phyloP scores from a whole-genome alignment of 1,140 invertebrate species.

The Cydia splendana region DNA sequence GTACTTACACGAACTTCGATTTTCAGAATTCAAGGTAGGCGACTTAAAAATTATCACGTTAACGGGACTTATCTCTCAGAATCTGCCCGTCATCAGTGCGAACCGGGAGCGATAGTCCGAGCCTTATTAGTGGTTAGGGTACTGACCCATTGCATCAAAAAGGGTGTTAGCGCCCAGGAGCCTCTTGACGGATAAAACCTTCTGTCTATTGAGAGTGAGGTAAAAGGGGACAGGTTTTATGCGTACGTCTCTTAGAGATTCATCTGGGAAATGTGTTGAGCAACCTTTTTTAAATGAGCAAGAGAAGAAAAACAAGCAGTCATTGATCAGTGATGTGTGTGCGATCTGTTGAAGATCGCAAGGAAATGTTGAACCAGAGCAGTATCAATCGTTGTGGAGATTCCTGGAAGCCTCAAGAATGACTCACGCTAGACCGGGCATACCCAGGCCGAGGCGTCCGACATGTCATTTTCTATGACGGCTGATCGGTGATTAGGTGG shows the following conservation, averaged over 20 bases:
- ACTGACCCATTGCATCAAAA: background rate
- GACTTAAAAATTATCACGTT: no score
- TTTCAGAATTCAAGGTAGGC: no score
- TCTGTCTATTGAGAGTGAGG: background rate
- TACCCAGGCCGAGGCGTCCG: no score
- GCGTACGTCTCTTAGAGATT: constrained; percentile 13
- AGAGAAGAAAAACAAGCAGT: background rate
- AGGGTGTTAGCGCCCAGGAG: background rate
- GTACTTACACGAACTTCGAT: no score
- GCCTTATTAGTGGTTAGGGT: constrained; percentile 30
- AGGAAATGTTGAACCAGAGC: no score
- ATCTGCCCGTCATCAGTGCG: constrained; percentile 13
- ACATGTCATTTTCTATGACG: no score
- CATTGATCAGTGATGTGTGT: background rate
- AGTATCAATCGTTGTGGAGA: no score
- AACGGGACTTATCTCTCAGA: background rate
- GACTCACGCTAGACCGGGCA: no score
- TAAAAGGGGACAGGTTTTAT: constrained; percentile 24
- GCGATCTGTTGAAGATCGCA: background rate
- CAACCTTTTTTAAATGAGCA: constrained; percentile 1
- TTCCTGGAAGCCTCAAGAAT: no score
- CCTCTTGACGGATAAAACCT: background rate
- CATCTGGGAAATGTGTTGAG: constrained; percentile 4
- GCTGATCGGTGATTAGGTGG: no score
- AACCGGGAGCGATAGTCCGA: constrained; percentile 25